Base-by-base conservation (phyloP, 2,888 invertebrate genomes). In the Lasioglossum pauxillum region DNA sequence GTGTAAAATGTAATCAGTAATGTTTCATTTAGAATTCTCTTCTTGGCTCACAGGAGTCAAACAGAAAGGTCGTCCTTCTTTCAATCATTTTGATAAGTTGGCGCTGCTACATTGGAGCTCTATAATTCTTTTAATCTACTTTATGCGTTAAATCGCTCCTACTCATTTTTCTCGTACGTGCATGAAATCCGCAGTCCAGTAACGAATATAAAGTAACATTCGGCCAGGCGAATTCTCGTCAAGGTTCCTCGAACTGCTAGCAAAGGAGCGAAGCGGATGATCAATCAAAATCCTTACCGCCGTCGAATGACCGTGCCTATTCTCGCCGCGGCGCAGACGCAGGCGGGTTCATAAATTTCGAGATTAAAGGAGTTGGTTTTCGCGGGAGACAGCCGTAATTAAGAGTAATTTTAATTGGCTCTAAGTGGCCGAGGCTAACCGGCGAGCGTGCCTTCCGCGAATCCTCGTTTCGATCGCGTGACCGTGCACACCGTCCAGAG, bases 381-480 rank as follows among this genome's bases (percentile, higher is more conserved):
- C 69, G 27, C n/a, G 27, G 46, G 2, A 35, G 85, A 77, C 82
- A 31, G 38, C 12, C 38, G 78, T 86, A 83, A 87, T 86, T 86
- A 87, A 87, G 80, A 82, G 86, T 44, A 80, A 86, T 82, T 82
- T 85, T 83, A 87, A 87, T 87, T 83, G 86, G 83, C 44, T 71
- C 38, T 86, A 87, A 87, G 83, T 83, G 86, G 83, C 57, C 86
- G 83, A 73, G 60, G 67, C 53, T 69, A 83, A 64, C 69, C 71
- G 53, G 35, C 57, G 67, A 75, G 72, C 72, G 74, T 46, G 77
- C 75, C 87, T 90, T 90, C 89, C 90, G 88, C 87, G 88, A 90
- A 90, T 79, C 80, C 53, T 84, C 85, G 75, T 87, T 83, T 85
- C 88, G 87, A 89, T 88, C 87, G 88, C 87, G 90, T 87, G 87